phyloP scores from a whole-genome alignment of 2,797 vertebrate genomes.

The Amblyraja radiata region DNA sequence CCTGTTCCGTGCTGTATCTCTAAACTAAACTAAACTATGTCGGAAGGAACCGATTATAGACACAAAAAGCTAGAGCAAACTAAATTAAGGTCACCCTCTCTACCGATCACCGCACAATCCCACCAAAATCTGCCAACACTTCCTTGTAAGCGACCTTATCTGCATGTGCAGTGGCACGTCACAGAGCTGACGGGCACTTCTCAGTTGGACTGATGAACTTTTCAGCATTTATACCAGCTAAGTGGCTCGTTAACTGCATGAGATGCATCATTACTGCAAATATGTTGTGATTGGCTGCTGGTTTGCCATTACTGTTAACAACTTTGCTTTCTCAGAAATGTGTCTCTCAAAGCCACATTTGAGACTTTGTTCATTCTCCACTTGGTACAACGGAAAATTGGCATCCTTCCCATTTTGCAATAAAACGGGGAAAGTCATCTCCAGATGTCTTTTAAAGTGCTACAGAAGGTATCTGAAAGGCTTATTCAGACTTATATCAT shows the following conservation, averaged over 20 bases:
- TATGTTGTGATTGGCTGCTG: neutral
- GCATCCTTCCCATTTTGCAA: neutral
- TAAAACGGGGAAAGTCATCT: neutral
- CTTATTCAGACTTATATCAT: neutral
- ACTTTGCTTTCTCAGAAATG: neutral
- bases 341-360: neutral
- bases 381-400: neutral
- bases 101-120: too few species aligned
- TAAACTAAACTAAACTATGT: too few species aligned
- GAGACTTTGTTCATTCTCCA: neutral
- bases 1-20: too few species aligned
- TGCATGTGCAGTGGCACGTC: neutral
- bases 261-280: neutral
- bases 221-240: slow-evolving; percentile 2
- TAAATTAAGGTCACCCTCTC: too few species aligned
- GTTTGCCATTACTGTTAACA: slow-evolving; percentile 9
- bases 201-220: neutral
- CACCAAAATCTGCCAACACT: neutral
- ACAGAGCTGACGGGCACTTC: neutral
- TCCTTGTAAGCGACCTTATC: neutral
- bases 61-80: too few species aligned
- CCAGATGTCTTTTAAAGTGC: neutral
- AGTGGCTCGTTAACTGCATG: neutral
- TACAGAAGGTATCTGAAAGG: neutral
- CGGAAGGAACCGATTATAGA: too few species aligned